Base-by-base conservation (phyloP, 2,113 vertebrate species). In the Struthidea cinerea region DNA sequence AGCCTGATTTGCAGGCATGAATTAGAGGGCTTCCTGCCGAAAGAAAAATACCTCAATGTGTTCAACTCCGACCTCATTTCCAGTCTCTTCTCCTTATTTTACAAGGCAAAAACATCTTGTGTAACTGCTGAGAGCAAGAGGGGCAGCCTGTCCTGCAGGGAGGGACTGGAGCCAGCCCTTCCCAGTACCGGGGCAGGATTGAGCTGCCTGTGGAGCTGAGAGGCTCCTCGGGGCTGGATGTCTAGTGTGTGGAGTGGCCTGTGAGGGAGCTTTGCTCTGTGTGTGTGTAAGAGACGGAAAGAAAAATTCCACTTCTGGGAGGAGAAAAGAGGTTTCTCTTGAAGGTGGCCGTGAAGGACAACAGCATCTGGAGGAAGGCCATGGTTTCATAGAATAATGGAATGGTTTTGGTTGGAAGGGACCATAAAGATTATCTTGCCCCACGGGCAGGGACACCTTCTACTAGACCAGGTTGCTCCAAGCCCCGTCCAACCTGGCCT, bases 171-270 rank as follows among this genome's bases (percentile, higher is more conserved):
- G 28, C 41, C 77, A 44, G 68, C 57, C 15, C 20, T 41, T 30
- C 37, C 5, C 0, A 0, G 5, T 18, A 3, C 24, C 1, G 0
- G 50, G 27, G 22, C 70, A 74, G 59, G 26, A n/a, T 0, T 6
- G 37, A 37, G n/a, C 42, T 69, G 53, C 41, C 32, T 1, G 3
- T 27, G 1, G 5, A 49, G 49, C 19, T 7, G 39, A 28, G 53
- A 26, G 49, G 27, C n/a, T 73, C 63, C 1, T 3, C 10, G 3
- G 24, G 41, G 55, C 11, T 35, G 63, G 18, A 5, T 5, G 2
- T 11, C 24, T 14, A 4, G 3, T 16, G 15, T 41, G 39, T 3
- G 68, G 64, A 37, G 20, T 6, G 28, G 22, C 15, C n/a, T 23
- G 10, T 11, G 37, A 37, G 15, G 9, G 56, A 49, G n/a, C 68